These are phyloP conservation scores for Glomeris maerens DNA, from an alignment of 1,140 invertebrate species.

Conservation along the genomic window DNA sequence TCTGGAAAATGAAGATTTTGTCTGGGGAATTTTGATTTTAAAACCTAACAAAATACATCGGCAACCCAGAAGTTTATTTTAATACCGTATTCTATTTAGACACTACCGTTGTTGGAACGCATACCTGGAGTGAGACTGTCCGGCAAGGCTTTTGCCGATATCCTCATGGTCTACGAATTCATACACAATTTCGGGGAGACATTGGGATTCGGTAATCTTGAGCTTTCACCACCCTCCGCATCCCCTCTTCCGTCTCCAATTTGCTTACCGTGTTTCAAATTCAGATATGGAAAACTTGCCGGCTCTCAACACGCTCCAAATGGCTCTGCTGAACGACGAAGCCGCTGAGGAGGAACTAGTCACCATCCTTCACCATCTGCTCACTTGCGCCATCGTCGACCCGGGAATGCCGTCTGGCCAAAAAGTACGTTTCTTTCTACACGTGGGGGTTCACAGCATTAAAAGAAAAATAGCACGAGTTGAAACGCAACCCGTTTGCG, in stretches of 20 bases:
- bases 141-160: conserved; percentile 76
- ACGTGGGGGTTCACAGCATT: too few relatives aligned
- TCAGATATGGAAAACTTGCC: conserved; percentile 74
- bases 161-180: conserved; percentile 89
- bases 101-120: conserved; percentile 57
- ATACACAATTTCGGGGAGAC: conserved; percentile 88
- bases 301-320: conserved; percentile 67
- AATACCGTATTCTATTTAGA: conserved; percentile 22
- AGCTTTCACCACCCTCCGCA: too few relatives aligned
- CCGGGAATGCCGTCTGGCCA: conserved; percentile 58
- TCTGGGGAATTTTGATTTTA: too few relatives aligned
- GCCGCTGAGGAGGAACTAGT: conserved; percentile 75
- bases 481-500: too few relatives aligned
- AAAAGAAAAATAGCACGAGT: too few relatives aligned
- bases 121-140: conserved; percentile 65
- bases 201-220: conserved; percentile 75
- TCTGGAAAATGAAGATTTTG: too few relatives aligned
- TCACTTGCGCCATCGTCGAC: conserved; percentile 85
- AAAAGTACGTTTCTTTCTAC: too few relatives aligned
- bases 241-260: not conserved
- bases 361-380: conserved; percentile 71
- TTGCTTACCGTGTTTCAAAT: conserved; percentile 6
- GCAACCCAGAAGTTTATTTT: conserved; percentile 4
- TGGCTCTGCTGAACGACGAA: conserved; percentile 64
- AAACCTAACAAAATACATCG: too few relatives aligned